Evolutionary conservation across 2,888 invertebrate genomes (phyloP).

Genomic region (Conistra vaccinii): DNA sequence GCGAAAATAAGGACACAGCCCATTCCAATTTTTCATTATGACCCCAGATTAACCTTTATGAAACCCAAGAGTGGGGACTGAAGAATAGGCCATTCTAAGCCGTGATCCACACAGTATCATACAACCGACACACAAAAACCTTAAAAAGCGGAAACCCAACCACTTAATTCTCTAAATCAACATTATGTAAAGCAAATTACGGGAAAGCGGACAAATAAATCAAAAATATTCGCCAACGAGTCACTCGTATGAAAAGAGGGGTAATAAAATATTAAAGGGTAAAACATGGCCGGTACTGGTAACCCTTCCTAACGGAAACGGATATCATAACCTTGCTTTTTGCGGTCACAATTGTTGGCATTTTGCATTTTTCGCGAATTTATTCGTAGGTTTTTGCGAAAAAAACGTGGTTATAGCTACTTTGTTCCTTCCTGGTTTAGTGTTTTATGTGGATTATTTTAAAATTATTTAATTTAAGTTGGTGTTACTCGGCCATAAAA

Average conservation of each 20-base stretch:
- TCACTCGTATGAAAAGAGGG: constrained; percentile 66
- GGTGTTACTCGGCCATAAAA: background rate
- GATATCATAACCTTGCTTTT: constrained; percentile 79
- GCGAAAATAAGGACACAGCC: no score
- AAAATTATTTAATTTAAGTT: constrained; percentile 19
- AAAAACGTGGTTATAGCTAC: constrained; percentile 42
- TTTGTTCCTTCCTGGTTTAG: constrained; percentile 39
- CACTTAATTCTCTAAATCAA: constrained; percentile 65
- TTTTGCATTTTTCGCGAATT: constrained; percentile 70
- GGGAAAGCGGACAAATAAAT: constrained; percentile 63
- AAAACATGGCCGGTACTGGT: constrained; percentile 73
- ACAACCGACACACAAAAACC: constrained; percentile 34
- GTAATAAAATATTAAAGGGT: constrained; percentile 75
- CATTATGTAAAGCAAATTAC: constrained; percentile 69
- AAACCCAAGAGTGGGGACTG: background rate
- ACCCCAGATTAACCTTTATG: background rate
- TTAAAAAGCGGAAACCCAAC: constrained; percentile 55
- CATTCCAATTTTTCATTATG: background rate
- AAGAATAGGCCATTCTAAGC: background rate
- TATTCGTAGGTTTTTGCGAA: constrained; percentile 48
- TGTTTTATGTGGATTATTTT: constrained; percentile 18
- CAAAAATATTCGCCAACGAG: constrained; percentile 65
- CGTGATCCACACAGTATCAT: background rate
- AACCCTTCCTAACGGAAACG: constrained; percentile 76
- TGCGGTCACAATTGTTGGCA: constrained; percentile 70